These are phyloP conservation scores for Rhynchonycteris naso DNA, from an alignment of 2,797 vertebrate species.

Conservation along the genomic window DNA sequence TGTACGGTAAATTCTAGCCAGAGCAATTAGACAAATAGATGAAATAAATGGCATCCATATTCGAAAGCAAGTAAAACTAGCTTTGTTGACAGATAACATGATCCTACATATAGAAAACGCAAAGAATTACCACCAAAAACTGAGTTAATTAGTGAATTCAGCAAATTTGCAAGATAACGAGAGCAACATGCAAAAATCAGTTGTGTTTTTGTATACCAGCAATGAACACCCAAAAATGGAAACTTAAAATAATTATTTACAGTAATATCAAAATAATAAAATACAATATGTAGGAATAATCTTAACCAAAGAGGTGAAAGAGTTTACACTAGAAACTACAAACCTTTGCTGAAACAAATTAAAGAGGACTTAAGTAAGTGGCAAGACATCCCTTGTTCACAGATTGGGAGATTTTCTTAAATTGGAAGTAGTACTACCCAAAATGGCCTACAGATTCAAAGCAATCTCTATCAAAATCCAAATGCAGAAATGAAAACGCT, in stretches of 20 bases:
- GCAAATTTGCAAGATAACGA: background rate
- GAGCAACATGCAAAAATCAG: background rate
- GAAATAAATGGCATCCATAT: background rate
- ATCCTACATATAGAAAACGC: background rate
- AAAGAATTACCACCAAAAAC: background rate
- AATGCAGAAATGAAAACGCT: background rate
- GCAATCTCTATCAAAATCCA: background rate
- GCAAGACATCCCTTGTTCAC: background rate
- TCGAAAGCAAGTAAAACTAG: conserved; percentile 5
- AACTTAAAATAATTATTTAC: background rate
- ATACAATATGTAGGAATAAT: background rate
- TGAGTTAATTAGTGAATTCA: background rate
- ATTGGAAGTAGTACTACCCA: background rate
- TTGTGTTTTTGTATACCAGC: background rate
- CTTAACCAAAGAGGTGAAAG: conserved; percentile 4
- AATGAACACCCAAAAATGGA: background rate
- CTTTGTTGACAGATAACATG: background rate
- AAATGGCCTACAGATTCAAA: background rate
- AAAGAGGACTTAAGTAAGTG: background rate
- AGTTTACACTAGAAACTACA: background rate
- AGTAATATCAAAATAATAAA: background rate
- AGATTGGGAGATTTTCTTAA: background rate
- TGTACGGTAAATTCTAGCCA: conserved; percentile 3
- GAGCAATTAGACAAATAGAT: background rate
- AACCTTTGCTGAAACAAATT: background rate